Evolutionary conservation across 2,797 vertebrate species (phyloP), one percentile per base, ranked within the genome.

Genomic region (Smutsia gigantea): DNA sequence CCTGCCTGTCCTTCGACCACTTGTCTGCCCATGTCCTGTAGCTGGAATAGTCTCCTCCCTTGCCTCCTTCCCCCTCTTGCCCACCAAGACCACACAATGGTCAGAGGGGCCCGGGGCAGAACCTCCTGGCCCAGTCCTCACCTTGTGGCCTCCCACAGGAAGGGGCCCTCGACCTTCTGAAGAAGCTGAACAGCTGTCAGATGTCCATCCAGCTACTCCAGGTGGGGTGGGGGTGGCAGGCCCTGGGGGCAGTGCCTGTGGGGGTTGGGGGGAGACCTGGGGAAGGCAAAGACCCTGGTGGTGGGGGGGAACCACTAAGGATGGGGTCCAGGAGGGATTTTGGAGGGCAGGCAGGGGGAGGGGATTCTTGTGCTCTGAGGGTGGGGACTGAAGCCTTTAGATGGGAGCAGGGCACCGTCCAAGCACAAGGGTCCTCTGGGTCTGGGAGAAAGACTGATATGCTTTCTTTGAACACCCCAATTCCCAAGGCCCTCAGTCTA

Each of bases 201-300:
- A 99, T 99, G 99, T 99, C 99, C 39, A 98, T 99, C 94, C 99
- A 99, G 97, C 99, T 99, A 93, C 99, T 99, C 61, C 99, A 99
- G 99, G 99, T 99, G 98, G 98, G 57, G 42, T 37, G 2, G 23
- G 34, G 34, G 18, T 3, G 3, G 79, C 21, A 25, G n/a, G 10
- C 18, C 63, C 13, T 27, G 53, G 42, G 74, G 34, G 15, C n/a
- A 39, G 49, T 21, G 23, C 2, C 77, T 21, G n/a, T 46, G 64
- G 71, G 37, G 46, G 27, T 15, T 49, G 49, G 42, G 46, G n/a
- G 34, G 11, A 63, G 84, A 13, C 10, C 5, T 29, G 37, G 12
- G 68, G 37, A 1, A 57, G 57, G 46, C 46, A 46, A 10, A 59
- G 79, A 23, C 12, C 7, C 11, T 37, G 4, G 1, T 3, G 4